A percentile compares a stretch with the other conserved stretches of the same genome.
Evolutionary conservation across 1,140 invertebrate species (phyloP).

Genomic region (Eueides isabella): DNA sequence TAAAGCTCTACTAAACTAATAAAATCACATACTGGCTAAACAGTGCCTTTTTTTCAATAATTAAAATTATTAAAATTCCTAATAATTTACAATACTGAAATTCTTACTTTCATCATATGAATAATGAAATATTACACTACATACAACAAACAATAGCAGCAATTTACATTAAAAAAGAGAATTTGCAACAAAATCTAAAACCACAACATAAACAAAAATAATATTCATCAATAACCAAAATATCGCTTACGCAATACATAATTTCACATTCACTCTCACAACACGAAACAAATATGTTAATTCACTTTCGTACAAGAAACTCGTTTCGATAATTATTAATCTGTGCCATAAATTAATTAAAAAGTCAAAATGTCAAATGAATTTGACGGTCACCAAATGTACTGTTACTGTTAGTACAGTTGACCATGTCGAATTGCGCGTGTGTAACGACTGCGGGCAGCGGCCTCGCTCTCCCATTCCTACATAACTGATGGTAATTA

Average conservation of each 20-base stretch:
- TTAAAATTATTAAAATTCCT: no score
- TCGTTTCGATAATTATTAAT: conserved; percentile 49
- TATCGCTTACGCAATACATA: conserved; percentile 67
- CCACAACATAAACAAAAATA: conserved; percentile 23
- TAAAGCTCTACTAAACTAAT: no score
- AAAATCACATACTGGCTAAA: no score
- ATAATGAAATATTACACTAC: neutral
- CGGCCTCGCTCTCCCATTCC: conserved; percentile 75
- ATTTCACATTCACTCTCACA: conserved; percentile 76
- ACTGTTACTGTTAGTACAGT: conserved; percentile 59
- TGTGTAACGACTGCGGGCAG: conserved; percentile 70
- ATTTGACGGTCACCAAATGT: conserved; percentile 45
- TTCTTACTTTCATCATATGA: neutral
- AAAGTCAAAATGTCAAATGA: conserved; percentile 54
- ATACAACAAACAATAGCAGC: neutral
- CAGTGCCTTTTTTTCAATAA: no score
- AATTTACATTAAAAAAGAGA: neutral
- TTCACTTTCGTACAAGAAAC: conserved; percentile 75
- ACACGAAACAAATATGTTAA: conserved; percentile 59
- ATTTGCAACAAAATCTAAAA: neutral
- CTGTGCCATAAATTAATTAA: conserved; percentile 32
- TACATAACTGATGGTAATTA: conserved; percentile 73
- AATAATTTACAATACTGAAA: neutral
- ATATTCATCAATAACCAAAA: conserved; percentile 51
- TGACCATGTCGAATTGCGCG: conserved; percentile 80